Evolutionary conservation across 1,140 invertebrate species (phyloP).

Genomic region (Phymastichus coffea): DNA sequence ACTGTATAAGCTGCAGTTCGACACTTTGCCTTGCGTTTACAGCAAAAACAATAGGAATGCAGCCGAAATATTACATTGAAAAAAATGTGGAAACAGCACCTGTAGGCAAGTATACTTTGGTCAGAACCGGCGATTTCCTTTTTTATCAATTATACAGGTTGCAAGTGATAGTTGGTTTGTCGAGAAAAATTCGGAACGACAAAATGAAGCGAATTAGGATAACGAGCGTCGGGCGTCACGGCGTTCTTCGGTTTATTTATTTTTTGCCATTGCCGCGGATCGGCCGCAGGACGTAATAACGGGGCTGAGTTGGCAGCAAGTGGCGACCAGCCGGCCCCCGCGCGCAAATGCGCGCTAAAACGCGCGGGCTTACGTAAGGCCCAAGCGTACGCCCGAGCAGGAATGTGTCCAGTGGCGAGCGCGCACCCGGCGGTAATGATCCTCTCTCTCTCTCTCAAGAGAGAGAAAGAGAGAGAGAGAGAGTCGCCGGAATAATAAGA

Average conservation of each 20-base stretch:
- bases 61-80: too few relatives aligned
- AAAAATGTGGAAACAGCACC: too few relatives aligned
- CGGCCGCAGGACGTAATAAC: conserved; percentile 12
- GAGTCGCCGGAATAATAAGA: not conserved
- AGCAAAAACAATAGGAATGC: too few relatives aligned
- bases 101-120: too few relatives aligned
- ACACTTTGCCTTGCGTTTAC: too few relatives aligned
- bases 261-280: not conserved
- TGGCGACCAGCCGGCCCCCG: too few relatives aligned
- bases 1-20: too few relatives aligned
- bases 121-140: too few relatives aligned
- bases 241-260: too few relatives aligned
- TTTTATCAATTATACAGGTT: too few relatives aligned
- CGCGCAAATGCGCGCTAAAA: conserved; percentile 19
- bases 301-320: conserved; percentile 3
- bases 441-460: too few relatives aligned
- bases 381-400: not conserved
- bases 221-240: conserved; percentile 8
- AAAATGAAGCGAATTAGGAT: conserved; percentile 2
- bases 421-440: not conserved
- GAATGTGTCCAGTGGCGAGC: conserved; percentile 3
- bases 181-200: not conserved
- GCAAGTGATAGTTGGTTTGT: not conserved
- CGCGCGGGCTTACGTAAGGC: conserved; percentile 7
- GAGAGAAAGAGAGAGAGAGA: too few relatives aligned